phyloP scores from a whole-genome alignment of 2,797 vertebrate species.

The Brotula barbata region DNA sequence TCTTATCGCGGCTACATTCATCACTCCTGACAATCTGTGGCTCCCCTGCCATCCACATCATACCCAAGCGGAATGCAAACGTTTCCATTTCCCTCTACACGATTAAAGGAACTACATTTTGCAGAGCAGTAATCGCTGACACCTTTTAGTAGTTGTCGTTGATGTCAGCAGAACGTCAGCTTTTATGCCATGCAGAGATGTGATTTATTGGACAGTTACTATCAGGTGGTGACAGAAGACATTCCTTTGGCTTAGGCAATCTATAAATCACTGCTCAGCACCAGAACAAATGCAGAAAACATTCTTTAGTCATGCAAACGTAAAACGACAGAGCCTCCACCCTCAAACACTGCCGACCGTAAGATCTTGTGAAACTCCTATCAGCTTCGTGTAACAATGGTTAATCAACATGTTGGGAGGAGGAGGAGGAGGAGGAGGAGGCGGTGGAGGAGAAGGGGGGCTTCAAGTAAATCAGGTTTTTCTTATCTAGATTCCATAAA shows the following conservation, averaged over 20 bases:
- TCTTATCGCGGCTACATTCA: constrained; percentile 8
- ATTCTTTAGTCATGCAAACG: constrained; percentile 51
- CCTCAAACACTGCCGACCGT: constrained; percentile 12
- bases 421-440: too few relatives aligned
- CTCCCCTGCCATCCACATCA: constrained; percentile 10
- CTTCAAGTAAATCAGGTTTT: constrained; percentile 67
- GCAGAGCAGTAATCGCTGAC: constrained; percentile 13
- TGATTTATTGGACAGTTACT: constrained; percentile 54
- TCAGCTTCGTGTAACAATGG: constrained; percentile 67
- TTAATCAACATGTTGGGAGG: constrained; percentile 55
- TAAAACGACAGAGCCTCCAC: constrained; percentile 5
- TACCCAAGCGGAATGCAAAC: constrained; percentile 3
- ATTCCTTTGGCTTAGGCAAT: constrained; percentile 52
- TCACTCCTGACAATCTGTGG: constrained; percentile 1
- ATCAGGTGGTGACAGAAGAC: constrained; percentile 59
- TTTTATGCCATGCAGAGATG: constrained; percentile 17
- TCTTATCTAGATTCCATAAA: constrained; percentile 63
- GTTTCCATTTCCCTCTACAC: constrained; percentile 10
- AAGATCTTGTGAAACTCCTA: constrained; percentile 54
- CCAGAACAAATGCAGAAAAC: constrained; percentile 51
- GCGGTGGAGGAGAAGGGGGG: not conserved
- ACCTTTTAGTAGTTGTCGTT: constrained; percentile 43
- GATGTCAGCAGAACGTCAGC: constrained; percentile 26
- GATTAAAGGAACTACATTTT: not conserved
- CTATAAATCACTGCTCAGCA: constrained; percentile 52